These are phyloP conservation scores for Tenodera sinensis DNA, from an alignment of 2,888 invertebrate species.

Conservation along the genomic window DNA sequence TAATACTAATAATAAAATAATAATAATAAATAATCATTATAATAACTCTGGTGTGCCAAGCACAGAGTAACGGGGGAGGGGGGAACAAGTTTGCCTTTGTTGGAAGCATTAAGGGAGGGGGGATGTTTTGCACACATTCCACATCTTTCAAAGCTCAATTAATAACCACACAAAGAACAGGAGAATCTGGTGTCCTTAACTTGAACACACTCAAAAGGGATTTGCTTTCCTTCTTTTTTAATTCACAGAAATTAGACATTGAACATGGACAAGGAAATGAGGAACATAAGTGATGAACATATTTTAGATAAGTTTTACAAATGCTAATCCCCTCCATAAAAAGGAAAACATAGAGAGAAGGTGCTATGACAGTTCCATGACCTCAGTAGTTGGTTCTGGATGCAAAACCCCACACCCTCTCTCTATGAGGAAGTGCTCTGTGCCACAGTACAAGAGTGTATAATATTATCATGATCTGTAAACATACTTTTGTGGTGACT, in stretches of 20 bases:
- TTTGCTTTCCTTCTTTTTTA: background rate
- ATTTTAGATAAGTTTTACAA: conserved; percentile 13
- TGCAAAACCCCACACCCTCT: background rate
- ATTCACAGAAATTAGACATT: background rate
- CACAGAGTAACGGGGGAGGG: background rate
- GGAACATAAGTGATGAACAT: background rate
- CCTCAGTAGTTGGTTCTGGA: background rate
- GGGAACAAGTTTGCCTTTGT: conserved; percentile 16
- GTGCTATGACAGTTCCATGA: background rate
- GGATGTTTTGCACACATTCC: conserved; percentile 5
- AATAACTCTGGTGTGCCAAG: too few relatives aligned
- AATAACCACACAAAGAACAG: background rate
- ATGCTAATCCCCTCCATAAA: background rate
- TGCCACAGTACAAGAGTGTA: conserved; percentile 33
- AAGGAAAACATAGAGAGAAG: background rate
- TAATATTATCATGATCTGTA: conserved; percentile 31
- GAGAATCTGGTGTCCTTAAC: background rate
- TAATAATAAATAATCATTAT: too few relatives aligned
- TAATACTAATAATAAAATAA: too few relatives aligned
- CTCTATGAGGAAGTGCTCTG: conserved; percentile 25
- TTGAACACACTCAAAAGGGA: background rate
- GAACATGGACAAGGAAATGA: background rate
- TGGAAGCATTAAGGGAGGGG: background rate
- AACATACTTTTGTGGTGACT: conserved; percentile 34
- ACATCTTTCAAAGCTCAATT: conserved; percentile 14